Evolutionary conservation across 2,797 vertebrate genomes (phyloP), one percentile per base, ranked within the genome.

Genomic region (Tragelaphus oryx): DNA sequence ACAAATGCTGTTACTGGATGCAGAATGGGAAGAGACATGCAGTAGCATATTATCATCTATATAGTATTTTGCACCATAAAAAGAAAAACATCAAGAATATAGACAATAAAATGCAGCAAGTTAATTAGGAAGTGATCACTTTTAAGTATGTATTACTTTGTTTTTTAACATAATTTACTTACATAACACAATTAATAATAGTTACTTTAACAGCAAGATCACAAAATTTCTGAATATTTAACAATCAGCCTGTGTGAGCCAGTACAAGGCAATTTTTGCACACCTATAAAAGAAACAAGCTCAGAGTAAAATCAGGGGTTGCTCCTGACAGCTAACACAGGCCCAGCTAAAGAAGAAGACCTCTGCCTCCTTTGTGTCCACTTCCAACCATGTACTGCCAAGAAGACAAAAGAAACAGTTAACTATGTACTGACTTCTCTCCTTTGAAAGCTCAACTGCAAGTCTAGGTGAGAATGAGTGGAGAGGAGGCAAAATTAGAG

Each of bases 161-260:
- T 13, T 75, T 84, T 37, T 55, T 33, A 20, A 12, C 65, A 37
- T 68, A 68, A 22, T 48, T 76, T 37, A 41, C 11, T 83, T 84
- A 89, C 11, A 48, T 54, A n/a, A 80, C 24, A 14, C 46, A 46
- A 78, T 78, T 57, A 86, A 22, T 30, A 33, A 37, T 41, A 12
- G 2, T 6, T 92, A 5, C 37, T 46, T 75, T 80, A 81, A 57
- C 37, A 89, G 8, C 14, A 62, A 90, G n/a, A 46, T 26, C 57
- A 76, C 76, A 84, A 81, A 87, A 94, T 89, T n/a, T n/a, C 55
- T 24, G 41, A 87, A 79, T 76, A 44, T 87, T 75, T 83, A 92
- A 30, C 85, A 28, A 6, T 44, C 33, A 52, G 60, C 79, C 37
- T 37, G 65, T 60, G 44, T 80, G 37, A 88, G 46, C 46, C 68